These are phyloP conservation scores for Raja brachyura DNA, from an alignment of 2,113 vertebrate genomes.

Conservation along the genomic window DNA sequence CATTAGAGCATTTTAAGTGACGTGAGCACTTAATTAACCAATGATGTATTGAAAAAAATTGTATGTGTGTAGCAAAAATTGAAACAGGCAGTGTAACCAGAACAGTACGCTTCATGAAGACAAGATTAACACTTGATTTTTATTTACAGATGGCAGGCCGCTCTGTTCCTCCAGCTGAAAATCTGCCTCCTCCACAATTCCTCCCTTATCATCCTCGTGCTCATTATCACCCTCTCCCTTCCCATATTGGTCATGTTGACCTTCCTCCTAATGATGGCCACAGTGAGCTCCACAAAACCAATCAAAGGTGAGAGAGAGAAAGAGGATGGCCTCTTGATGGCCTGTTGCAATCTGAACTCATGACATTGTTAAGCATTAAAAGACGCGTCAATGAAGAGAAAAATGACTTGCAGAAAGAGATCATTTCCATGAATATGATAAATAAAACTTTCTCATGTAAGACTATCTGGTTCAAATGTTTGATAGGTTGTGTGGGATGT, in stretches of 20 bases:
- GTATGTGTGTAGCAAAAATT: background rate
- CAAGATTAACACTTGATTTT: background rate
- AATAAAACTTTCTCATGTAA: background rate
- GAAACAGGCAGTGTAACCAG: background rate
- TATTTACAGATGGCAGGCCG: slow-evolving; percentile 43
- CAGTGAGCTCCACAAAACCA: background rate
- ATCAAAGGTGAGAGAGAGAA: slow-evolving; percentile 42
- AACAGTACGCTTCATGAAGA: background rate
- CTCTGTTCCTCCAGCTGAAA: slow-evolving; percentile 16
- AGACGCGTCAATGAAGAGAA: background rate
- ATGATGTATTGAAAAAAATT: background rate
- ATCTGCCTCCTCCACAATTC: background rate
- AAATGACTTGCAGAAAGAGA: background rate
- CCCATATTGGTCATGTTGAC: slow-evolving; percentile 48
- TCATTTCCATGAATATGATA: background rate
- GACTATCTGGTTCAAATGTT: background rate
- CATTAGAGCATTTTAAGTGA: background rate
- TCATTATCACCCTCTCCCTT: slow-evolving; percentile 38
- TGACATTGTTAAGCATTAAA: background rate
- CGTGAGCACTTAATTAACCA: background rate
- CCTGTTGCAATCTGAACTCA: background rate
- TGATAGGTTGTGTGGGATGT: background rate
- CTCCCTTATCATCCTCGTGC: fast-evolving
- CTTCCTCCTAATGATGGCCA: slow-evolving; percentile 49
- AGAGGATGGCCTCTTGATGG: background rate